phyloP scores from a whole-genome alignment of 2,797 vertebrate species.

The Catamblyrhynchus diadema region DNA sequence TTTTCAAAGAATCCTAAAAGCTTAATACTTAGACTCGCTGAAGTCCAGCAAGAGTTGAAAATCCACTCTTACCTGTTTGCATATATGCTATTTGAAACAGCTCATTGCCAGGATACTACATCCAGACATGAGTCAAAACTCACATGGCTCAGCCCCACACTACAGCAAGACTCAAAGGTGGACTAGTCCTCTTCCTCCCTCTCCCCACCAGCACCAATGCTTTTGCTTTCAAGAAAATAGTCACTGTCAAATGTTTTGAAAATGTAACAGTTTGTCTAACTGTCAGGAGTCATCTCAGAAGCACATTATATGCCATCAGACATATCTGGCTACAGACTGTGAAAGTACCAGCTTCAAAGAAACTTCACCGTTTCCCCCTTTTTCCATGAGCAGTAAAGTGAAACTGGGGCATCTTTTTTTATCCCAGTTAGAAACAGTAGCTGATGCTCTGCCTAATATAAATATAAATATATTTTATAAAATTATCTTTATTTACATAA shows the following conservation, averaged over 20 bases:
- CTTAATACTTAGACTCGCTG: not conserved
- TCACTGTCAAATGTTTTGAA: not conserved
- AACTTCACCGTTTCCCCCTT: not conserved
- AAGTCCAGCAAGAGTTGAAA: not conserved
- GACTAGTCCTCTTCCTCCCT: not conserved
- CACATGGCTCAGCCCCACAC: not conserved
- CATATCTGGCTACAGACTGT: not conserved
- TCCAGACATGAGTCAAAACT: not conserved
- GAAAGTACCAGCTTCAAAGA: not conserved
- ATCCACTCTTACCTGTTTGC: not conserved
- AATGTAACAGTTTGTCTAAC: not conserved
- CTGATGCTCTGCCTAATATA: not conserved
- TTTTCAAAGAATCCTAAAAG: not conserved
- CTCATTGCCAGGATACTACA: not conserved
- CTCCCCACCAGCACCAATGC: not conserved
- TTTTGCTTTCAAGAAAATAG: not conserved
- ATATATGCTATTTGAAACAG: not conserved
- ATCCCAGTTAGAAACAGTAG: not conserved
- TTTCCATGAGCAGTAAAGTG: fast-evolving
- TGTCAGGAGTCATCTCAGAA: not conserved
- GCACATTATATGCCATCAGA: not conserved
- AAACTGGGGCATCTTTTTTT: not conserved
- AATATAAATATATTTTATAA: not conserved
- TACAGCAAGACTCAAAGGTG: not conserved
- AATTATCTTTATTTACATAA: not conserved